Evolutionary conservation across 2,113 vertebrate genomes (phyloP).

Genomic region (Podocnemis expansa): DNA sequence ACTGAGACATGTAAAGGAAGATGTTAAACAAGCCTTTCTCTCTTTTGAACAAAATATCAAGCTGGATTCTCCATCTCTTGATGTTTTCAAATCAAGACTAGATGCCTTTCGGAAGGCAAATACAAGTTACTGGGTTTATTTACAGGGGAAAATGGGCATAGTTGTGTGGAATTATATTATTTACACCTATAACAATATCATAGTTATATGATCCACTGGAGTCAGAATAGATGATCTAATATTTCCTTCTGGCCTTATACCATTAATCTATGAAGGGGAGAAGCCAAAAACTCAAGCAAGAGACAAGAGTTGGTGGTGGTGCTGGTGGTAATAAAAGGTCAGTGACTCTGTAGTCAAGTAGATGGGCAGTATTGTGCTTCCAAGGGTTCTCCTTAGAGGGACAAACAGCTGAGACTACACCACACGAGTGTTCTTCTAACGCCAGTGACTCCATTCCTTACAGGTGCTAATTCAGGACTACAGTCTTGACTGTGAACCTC

Average conservation of each 20-base stretch:
- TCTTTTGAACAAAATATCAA: too few species aligned
- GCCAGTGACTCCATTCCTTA: background rate
- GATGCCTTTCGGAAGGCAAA: too few species aligned
- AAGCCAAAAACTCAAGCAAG: background rate
- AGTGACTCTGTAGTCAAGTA: background rate
- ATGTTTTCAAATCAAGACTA: too few species aligned
- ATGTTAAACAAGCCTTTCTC: background rate
- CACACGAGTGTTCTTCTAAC: background rate
- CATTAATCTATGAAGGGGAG: background rate
- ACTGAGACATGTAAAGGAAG: background rate
- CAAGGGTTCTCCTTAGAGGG: background rate
- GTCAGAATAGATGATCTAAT: background rate
- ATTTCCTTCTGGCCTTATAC: background rate
- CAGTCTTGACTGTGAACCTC: background rate
- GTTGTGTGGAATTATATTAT: too few species aligned
- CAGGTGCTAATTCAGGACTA: rapidly evolving
- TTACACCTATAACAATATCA: too few species aligned
- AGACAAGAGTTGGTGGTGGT: background rate
- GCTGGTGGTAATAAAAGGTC: background rate
- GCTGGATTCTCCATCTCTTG: too few species aligned
- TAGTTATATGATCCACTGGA: background rate
- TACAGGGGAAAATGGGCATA: background rate
- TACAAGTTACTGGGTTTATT: background rate
- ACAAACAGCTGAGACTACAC: constrained; percentile 6
- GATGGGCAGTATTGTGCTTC: background rate